Conservation (phyloP, 2,888 invertebrate species). For the Acleris cristana region DNA sequence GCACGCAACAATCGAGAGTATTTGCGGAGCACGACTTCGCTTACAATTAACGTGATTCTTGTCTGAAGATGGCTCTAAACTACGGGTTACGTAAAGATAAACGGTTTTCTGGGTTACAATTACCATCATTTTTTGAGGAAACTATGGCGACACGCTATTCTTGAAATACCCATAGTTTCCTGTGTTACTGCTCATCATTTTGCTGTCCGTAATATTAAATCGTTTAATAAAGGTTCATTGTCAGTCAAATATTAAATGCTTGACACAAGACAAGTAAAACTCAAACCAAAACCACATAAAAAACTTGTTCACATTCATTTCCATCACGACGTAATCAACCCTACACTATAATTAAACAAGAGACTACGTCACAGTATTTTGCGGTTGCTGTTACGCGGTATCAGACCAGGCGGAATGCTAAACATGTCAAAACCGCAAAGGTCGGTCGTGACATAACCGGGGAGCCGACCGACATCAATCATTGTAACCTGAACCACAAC, state of each 20-base stretch:
- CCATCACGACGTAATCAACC: slow-evolving; percentile 14
- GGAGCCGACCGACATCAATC: slow-evolving; percentile 44
- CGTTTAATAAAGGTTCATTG: too few species aligned
- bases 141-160: background rate
- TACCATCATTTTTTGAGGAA: background rate
- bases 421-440: slow-evolving; percentile 50
- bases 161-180: too few species aligned
- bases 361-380: slow-evolving; percentile 19
- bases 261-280: too few species aligned
- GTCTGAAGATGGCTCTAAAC: slow-evolving; percentile 23
- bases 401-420: slow-evolving; percentile 39
- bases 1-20: slow-evolving; percentile 35
- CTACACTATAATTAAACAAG: slow-evolving; percentile 22
- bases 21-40: slow-evolving; percentile 27
- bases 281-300: slow-evolving; percentile 9
- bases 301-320: slow-evolving; percentile 6
- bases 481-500: slow-evolving; percentile 39
- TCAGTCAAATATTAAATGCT: too few species aligned
- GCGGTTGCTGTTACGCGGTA: slow-evolving; percentile 24
- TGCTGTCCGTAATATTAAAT: too few species aligned
- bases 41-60: slow-evolving; percentile 24
- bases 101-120: slow-evolving; percentile 2
- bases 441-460: slow-evolving; percentile 50
- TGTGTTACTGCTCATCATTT: too few species aligned
- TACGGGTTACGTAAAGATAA: slow-evolving; percentile 12